These are phyloP conservation scores for Fulica atra DNA, from an alignment of 2,113 vertebrate genomes.

Conservation along the genomic window DNA sequence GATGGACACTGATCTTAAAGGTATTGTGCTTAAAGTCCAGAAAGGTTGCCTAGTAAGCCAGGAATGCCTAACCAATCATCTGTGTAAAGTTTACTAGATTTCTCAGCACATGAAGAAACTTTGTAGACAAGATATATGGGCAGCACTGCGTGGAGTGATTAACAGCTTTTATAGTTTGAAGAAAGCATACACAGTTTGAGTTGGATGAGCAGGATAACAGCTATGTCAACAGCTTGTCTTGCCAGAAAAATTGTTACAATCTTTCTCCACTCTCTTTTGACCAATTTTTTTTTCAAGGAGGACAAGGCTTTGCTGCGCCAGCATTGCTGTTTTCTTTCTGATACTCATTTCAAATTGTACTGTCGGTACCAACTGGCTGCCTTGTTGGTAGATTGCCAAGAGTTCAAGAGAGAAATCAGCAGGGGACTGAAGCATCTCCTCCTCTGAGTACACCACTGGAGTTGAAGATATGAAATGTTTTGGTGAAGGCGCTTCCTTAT, in stretches of 20 bases:
- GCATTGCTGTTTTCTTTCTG: neutral
- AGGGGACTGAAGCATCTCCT: neutral
- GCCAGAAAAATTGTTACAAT: neutral
- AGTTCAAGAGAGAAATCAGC: neutral
- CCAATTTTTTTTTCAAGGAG: neutral
- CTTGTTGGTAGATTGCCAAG: neutral
- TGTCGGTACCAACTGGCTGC: neutral
- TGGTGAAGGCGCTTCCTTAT: neutral
- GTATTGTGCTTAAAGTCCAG: neutral
- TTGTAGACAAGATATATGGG: neutral
- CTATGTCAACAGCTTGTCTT: neutral
- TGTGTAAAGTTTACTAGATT: neutral
- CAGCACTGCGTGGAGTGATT: neutral
- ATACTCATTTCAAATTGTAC: neutral
- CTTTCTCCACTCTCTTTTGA: neutral
- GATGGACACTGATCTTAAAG: neutral
- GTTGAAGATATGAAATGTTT: neutral
- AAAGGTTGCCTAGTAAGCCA: neutral
- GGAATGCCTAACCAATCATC: neutral
- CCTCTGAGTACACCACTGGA: neutral
- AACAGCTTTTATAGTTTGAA: neutral
- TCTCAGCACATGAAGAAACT: neutral
- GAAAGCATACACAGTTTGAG: neutral
- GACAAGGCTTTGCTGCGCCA: neutral
- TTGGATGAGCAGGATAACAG: neutral